Conservation (phyloP, 2,888 invertebrate species). For the Corythucha ciliata region DNA sequence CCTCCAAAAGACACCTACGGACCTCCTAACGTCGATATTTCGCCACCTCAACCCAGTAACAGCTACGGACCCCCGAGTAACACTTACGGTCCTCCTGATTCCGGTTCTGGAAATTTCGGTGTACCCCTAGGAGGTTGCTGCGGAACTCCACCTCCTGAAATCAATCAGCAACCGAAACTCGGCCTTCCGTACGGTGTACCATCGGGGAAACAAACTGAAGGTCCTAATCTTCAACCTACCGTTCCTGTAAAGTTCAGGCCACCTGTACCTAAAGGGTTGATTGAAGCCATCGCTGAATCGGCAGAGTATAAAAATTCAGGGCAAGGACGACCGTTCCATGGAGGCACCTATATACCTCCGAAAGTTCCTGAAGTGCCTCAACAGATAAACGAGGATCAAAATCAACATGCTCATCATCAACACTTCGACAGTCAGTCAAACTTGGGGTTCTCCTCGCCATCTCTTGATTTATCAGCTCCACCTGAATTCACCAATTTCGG, state of each 20-base stretch:
- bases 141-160: slow-evolving; percentile 40
- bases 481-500: slow-evolving; percentile 18
- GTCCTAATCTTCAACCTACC: slow-evolving; percentile 42
- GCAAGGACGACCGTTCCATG: slow-evolving; percentile 43
- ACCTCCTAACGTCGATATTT: slow-evolving; percentile 41
- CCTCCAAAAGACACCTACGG: slow-evolving; percentile 47
- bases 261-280: slow-evolving; percentile 60
- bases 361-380: slow-evolving; percentile 36
- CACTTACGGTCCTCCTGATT: slow-evolving; percentile 20
- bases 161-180: slow-evolving; percentile 21
- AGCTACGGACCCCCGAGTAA: slow-evolving; percentile 20
- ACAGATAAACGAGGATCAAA: slow-evolving; percentile 30
- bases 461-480: slow-evolving; percentile 31
- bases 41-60: too few species aligned
- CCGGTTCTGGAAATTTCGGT: slow-evolving; percentile 52
- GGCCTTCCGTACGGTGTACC: slow-evolving; percentile 35
- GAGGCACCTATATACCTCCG: slow-evolving; percentile 37
- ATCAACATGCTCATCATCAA: slow-evolving; percentile 12
- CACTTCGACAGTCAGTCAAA: not conserved
- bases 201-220: slow-evolving; percentile 36
- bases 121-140: slow-evolving; percentile 48
- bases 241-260: slow-evolving; percentile 63
- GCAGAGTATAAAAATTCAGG: slow-evolving; percentile 47
- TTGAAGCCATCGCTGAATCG: slow-evolving; percentile 55
- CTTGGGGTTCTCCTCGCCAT: slow-evolving; percentile 19